Evolutionary conservation across 2,888 invertebrate species (phyloP), one percentile per base, ranked within the genome.

Genomic region (Acronicta alni): DNA sequence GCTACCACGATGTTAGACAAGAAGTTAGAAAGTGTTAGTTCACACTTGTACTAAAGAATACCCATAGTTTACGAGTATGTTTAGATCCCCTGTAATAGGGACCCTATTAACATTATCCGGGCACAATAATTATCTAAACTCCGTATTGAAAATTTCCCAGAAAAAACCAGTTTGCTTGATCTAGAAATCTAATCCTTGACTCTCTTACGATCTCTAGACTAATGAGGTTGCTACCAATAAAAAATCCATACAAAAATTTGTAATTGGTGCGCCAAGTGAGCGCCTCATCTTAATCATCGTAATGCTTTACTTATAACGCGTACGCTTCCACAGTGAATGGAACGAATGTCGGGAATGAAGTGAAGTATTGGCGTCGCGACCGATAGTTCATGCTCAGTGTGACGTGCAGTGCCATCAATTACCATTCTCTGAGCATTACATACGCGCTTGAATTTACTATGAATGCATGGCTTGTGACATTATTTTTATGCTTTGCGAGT

Each of bases 1-100:
- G 46, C 57, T 66, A 57, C 58, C 71, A 49, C 56, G 45, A 63
- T 71, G 70, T 74, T 75, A 74, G 45, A 77, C 45, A n/a, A n/a
- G n/a, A n/a, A n/a, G n/a, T n/a, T n/a, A n/a, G n/a, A n/a, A n/a
- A n/a, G n/a, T n/a, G n/a, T n/a, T n/a, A n/a, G n/a, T n/a, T n/a
- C n/a, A n/a, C n/a, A n/a, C n/a, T n/a, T n/a, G n/a, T n/a, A 20
- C 5, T 20, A 20, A 20, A 3, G 20, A 3, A 20, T 5, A 20
- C 5, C 20, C 30, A 52, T 18, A 44, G 37, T 55, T 77, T 45
- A 5, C 2, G 5, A 5, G 20, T 20, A 20, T 20, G 20, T 20
- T 20, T 20, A 20, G 5, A 5, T 20, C 20, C 20, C 20, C 2
- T 3, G 20, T 20, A 20, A 20, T 20, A 20, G 20, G 20, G 20